Evolutionary conservation across 2,797 vertebrate species (phyloP).

Genomic region (Vespertilio murinus): DNA sequence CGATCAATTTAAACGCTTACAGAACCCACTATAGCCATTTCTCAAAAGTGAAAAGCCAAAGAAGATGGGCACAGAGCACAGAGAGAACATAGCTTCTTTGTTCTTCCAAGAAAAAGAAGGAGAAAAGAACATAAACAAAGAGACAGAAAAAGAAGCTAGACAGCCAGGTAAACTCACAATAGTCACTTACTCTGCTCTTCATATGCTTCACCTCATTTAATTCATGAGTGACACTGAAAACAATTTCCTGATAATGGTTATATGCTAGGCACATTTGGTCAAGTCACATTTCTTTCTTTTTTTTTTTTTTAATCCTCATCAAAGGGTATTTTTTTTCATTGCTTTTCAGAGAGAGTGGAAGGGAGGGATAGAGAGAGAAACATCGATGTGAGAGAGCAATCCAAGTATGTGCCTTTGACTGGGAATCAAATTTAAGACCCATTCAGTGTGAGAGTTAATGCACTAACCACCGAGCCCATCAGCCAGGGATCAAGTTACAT

Average conservation of each 20-base stretch:
- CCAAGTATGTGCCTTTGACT: no score
- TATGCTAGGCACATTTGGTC: neutral
- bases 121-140: neutral
- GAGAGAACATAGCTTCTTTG: neutral
- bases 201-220: accelerated
- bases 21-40: constrained; percentile 30
- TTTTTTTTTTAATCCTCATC: no score
- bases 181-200: neutral
- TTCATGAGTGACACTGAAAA: neutral
- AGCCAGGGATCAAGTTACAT: no score
- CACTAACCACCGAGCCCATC: no score
- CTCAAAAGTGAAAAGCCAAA: neutral
- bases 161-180: neutral
- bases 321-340: no score
- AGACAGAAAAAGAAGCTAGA: neutral
- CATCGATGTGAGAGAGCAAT: no score
- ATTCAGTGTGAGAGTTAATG: no score
- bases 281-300: neutral
- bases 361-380: no score
- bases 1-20: constrained; percentile 23
- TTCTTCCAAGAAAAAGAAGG: neutral
- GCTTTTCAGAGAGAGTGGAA: no score
- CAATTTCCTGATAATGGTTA: neutral
- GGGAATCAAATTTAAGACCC: no score
- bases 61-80: neutral